Evolutionary conservation across 2,797 vertebrate genomes (phyloP), one percentile per base, ranked within the genome.

Genomic region (Pseudotriccus pelzelni): DNA sequence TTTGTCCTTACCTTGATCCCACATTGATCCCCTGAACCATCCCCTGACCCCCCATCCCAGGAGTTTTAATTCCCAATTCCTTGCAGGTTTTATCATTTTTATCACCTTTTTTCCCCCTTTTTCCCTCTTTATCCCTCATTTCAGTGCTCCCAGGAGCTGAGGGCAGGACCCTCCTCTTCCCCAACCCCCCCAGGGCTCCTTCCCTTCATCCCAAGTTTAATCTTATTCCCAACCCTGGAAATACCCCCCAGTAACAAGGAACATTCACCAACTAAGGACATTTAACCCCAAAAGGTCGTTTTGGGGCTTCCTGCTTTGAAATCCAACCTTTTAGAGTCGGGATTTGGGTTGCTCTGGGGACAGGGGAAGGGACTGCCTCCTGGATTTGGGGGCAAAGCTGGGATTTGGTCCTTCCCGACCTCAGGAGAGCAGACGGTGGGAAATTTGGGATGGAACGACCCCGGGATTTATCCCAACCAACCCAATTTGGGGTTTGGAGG

Each of bases 331-430:
- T 14, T 1, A 9, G 37, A 7, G 46, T 60, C 17, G 0, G 1
- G 59, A 17, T 6, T 16, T 10, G 1, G 28, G 30, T 32, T 34
- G 37, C n/a, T 2, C 23, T 46, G 44, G 44, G 59, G 27, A 52
- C 50, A 50, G 5, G 36, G 8, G 10, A 6, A 49, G 7, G 52
- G 43, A 52, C 59, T 2, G 2, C 5, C 14, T 1, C 2, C 19
- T 5, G 34, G 39, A 16, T 14, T 23, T 14, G 0, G 1, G 39
- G 43, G 9, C 5, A 66, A 24, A 52, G 0, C 15, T 4, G 28
- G 25, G 7, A 14, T 78, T 58, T 53, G 44, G 1, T 22, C 20
- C 36, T 23, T 36, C 12, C 1, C 0, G 5, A 36, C 34, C 46
- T 12, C 1, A 14, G 6, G 23, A 53, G 6, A 64, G 24, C 20